Evolutionary conservation across 2,888 invertebrate species (phyloP).

Genomic region (Polymixis flavicincta): DNA sequence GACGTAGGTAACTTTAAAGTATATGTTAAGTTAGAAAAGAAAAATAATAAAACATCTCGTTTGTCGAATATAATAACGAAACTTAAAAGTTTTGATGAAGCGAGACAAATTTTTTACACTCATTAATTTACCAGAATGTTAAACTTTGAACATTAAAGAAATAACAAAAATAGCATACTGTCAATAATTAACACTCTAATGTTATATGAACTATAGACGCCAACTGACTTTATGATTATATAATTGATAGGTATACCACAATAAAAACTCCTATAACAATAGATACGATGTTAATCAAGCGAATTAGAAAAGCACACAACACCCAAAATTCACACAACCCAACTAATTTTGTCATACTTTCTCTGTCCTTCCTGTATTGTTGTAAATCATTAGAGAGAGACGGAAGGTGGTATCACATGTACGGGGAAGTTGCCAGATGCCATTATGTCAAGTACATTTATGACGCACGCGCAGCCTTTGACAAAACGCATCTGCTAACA

Average conservation of each 20-base stretch:
- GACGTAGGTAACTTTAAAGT: constrained; percentile 4
- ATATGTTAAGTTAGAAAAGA: neutral
- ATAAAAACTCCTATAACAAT: constrained; percentile 20
- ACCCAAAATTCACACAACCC: constrained; percentile 19
- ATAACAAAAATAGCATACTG: neutral
- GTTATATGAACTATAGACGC: constrained; percentile 18
- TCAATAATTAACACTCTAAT: constrained; percentile 36
- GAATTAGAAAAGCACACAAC: constrained; percentile 37
- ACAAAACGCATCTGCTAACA: constrained; percentile 71
- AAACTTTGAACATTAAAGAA: constrained; percentile 10
- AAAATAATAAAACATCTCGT: neutral
- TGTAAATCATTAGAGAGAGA: constrained; percentile 54
- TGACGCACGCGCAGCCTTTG: constrained; percentile 77
- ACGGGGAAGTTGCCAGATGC: constrained; percentile 64
- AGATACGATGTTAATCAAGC: constrained; percentile 45
- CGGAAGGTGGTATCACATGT: constrained; percentile 42
- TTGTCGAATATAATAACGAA: neutral
- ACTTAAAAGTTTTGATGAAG: neutral
- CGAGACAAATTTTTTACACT: neutral
- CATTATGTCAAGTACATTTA: constrained; percentile 74
- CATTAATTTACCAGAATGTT: neutral
- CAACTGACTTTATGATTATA: constrained; percentile 39
- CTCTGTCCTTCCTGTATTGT: constrained; percentile 50
- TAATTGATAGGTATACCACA: constrained; percentile 20
- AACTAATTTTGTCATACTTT: constrained; percentile 52